Percentiles rank a stretch among this genome's conserved stretches.
Evolutionary conservation across 2,113 vertebrate species (phyloP).

Genomic region (Montifringilla adamsi): DNA sequence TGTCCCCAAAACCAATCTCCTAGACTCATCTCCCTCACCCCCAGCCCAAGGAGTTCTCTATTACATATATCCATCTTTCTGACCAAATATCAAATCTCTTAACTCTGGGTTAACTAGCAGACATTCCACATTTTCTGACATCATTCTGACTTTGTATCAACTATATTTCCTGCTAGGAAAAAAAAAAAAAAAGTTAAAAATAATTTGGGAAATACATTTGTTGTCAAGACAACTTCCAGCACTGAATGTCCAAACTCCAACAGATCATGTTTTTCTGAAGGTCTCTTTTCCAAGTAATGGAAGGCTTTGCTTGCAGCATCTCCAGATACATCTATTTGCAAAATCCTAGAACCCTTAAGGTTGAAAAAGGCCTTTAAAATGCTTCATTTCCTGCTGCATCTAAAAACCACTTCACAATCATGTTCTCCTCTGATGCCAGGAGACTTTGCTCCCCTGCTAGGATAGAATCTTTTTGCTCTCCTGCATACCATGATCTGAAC

Average conservation of each 20-base stretch:
- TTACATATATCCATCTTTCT: background rate
- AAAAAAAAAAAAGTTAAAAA: background rate
- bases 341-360: background rate
- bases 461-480: background rate
- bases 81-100: background rate
- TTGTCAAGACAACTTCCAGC: background rate
- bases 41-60: background rate
- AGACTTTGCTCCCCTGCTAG: background rate
- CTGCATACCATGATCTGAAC: background rate
- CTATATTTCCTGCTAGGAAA: background rate
- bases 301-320: background rate
- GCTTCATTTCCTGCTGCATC: background rate
- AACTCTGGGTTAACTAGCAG: background rate
- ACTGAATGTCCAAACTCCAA: background rate
- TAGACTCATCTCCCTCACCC: rapidly evolving
- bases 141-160: background rate
- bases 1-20: background rate
- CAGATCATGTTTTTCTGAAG: background rate
- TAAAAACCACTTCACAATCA: background rate
- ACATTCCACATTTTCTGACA: background rate
- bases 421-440: background rate
- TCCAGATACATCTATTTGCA: background rate
- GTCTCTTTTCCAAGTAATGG: background rate
- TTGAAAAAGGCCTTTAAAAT: background rate
- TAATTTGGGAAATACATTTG: background rate